Evolutionary conservation across 2,113 vertebrate genomes (phyloP).

Genomic region (Lepus europaeus): DNA sequence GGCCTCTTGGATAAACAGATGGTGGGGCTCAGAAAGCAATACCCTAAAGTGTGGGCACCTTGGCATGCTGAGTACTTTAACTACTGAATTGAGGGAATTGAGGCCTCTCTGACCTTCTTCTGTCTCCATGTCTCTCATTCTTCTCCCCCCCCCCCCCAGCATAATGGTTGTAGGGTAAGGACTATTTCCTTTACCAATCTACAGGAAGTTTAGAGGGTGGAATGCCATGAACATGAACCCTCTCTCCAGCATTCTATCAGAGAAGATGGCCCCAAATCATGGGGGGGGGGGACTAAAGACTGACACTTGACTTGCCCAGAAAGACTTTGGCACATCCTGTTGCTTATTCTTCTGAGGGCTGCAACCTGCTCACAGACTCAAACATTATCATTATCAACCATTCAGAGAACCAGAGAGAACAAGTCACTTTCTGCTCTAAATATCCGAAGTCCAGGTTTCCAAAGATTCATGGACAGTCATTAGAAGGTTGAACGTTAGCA

Average conservation of each 20-base stretch:
- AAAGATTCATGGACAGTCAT: background rate
- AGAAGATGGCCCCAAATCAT: background rate
- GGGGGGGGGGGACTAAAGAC: background rate
- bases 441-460: background rate
- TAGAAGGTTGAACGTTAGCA: slow-evolving; percentile 13
- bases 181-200: background rate
- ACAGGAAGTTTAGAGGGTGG: background rate
- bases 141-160: background rate
- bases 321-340: background rate
- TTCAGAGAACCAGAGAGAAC: background rate
- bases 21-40: background rate
- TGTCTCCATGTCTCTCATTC: no score
- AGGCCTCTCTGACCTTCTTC: no score
- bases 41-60: background rate
- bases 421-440: background rate
- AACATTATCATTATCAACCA: background rate
- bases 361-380: background rate
- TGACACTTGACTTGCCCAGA: background rate
- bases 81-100: no score
- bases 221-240: no score
- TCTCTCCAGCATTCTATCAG: no score
- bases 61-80: background rate
- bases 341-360: background rate
- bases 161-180: no score
- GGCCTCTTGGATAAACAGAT: background rate